Percentiles rank a stretch among this genome's conserved stretches.
phyloP scores from a whole-genome alignment of 2,113 vertebrate species.

The Melanotaenia duboulayi region DNA sequence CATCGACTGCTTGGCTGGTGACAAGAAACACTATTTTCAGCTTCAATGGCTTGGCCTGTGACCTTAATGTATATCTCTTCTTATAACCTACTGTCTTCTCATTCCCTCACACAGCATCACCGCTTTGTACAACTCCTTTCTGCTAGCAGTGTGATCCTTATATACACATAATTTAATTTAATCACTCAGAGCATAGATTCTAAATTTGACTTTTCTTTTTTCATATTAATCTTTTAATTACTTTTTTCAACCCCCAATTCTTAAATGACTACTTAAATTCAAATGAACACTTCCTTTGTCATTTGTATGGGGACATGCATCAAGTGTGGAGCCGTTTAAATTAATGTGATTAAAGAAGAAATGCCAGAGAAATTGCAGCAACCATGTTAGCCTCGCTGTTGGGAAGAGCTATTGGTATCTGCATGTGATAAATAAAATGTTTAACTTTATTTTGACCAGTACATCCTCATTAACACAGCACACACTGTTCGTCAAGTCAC shows the following conservation, averaged over 20 bases:
- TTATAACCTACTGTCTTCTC: not conserved
- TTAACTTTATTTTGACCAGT: slow-evolving; percentile 22
- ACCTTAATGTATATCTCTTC: not conserved
- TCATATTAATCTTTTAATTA: slow-evolving; percentile 1
- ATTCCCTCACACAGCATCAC: not conserved
- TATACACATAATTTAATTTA: not conserved
- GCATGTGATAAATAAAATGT: slow-evolving; percentile 3
- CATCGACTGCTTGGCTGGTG: not conserved
- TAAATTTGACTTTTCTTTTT: not conserved
- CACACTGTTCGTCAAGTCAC: slow-evolving; percentile 29
- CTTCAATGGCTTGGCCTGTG: not conserved
- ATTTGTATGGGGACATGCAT: not conserved
- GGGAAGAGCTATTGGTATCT: not conserved
- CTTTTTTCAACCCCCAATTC: slow-evolving; percentile 15
- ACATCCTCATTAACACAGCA: slow-evolving; percentile 5
- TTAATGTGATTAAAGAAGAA: not conserved
- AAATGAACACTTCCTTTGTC: not conserved
- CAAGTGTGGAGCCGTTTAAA: slow-evolving; percentile 8
- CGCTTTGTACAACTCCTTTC: not conserved
- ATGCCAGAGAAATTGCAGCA: not conserved
- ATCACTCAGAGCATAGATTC: not conserved
- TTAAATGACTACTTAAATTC: slow-evolving; percentile 11
- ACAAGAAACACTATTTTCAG: not conserved
- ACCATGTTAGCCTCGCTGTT: not conserved
- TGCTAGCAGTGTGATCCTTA: not conserved